Conservation (phyloP, 2,888 invertebrate species). For the Acheta domesticus region DNA sequence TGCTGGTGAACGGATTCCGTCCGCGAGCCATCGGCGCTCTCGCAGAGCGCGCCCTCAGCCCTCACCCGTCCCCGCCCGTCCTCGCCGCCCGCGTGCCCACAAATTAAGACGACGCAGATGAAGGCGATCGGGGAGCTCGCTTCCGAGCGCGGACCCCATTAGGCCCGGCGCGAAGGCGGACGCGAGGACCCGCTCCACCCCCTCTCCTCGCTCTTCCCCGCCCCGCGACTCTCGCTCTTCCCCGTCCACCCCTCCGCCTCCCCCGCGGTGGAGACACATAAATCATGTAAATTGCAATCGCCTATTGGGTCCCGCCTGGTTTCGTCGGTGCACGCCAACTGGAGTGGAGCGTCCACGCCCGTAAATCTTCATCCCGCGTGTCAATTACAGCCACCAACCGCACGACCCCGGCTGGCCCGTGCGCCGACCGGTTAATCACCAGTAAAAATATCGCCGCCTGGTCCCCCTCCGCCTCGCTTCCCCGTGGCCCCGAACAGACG, state of each 20-base stretch:
- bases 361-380: slow-evolving; percentile 18
- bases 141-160: background rate
- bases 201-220: background rate
- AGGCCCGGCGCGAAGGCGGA: background rate
- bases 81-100: background rate
- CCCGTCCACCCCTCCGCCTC: background rate
- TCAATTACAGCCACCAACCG: background rate
- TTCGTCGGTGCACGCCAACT: background rate
- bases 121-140: slow-evolving; percentile 1
- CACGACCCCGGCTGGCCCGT: background rate
- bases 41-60: background rate
- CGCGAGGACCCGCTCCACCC: too few species aligned
- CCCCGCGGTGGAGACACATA: background rate
- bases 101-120: slow-evolving; percentile 18
- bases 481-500: background rate
- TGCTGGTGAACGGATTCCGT: too few species aligned
- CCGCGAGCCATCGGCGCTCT: background rate
- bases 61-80: too few species aligned
- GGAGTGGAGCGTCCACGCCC: background rate
- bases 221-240: background rate
- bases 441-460: background rate
- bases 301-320: background rate
- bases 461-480: background rate
- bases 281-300: slow-evolving; percentile 9
- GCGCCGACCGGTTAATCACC: slow-evolving; percentile 5